phyloP scores from a whole-genome alignment of 2,113 vertebrate species.

The Sitta europaea region DNA sequence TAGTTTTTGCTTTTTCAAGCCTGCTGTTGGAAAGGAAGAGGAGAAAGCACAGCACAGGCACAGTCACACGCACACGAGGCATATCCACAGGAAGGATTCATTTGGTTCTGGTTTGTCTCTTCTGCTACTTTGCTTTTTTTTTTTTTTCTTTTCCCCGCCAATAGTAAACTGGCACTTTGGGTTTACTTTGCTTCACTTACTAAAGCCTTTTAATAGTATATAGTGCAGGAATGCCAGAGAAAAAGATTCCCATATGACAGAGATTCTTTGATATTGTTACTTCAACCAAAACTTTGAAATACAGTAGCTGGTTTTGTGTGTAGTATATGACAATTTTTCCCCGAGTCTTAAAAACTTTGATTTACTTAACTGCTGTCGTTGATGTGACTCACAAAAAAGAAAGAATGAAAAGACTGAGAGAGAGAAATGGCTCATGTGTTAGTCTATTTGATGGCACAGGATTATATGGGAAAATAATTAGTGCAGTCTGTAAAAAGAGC shows the following conservation, averaged over 20 bases:
- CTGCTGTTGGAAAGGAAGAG: background rate
- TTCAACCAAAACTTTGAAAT: slow-evolving; percentile 59
- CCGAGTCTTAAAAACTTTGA: slow-evolving; percentile 44
- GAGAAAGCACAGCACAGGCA: background rate
- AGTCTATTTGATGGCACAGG: slow-evolving; percentile 32
- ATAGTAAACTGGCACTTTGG: background rate
- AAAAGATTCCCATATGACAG: slow-evolving; percentile 48
- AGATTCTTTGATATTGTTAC: slow-evolving; percentile 40
- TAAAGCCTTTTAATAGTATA: slow-evolving; percentile 25
- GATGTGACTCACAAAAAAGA: slow-evolving; percentile 15
- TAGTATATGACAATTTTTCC: slow-evolving; percentile 10
- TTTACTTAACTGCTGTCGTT: slow-evolving; percentile 39
- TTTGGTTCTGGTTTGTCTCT: slow-evolving; percentile 22
- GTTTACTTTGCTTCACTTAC: slow-evolving; percentile 4
- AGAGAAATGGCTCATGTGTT: slow-evolving; percentile 16
- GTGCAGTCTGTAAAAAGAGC: background rate
- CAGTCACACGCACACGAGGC: background rate
- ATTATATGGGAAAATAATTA: slow-evolving; percentile 39
- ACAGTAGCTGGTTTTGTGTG: slow-evolving; percentile 24
- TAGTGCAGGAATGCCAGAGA: background rate
- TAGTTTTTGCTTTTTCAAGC: background rate
- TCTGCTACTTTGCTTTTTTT: background rate
- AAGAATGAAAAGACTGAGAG: background rate
- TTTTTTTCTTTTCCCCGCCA: background rate
- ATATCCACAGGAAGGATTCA: background rate